A percentile compares a stretch with the other conserved stretches of the same genome.
Evolutionary conservation across 2,888 invertebrate genomes (phyloP).

Genomic region (Sisyra nigra): DNA sequence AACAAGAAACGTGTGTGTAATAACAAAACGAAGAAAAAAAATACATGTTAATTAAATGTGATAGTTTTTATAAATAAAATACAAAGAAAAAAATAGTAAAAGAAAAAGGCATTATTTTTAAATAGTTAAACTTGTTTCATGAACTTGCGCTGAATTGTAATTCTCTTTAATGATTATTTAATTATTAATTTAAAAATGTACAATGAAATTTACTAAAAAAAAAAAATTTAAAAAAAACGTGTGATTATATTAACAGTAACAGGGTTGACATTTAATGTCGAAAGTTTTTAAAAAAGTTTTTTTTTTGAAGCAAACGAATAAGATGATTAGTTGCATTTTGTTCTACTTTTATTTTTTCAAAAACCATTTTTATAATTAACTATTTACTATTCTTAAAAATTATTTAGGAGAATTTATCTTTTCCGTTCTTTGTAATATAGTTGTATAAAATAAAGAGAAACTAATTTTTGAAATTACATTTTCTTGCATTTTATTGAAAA

Average conservation of each 20-base stretch:
- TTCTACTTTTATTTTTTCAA: conserved; percentile 1
- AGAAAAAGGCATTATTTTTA: too few relatives aligned
- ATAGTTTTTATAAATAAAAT: too few relatives aligned
- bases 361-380: conserved; percentile 1
- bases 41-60: neutral
- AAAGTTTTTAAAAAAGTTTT: conserved; percentile 2
- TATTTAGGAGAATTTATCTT: conserved; percentile 7
- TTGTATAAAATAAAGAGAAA: conserved; percentile 7
- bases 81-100: too few relatives aligned
- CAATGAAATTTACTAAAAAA: neutral
- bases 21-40: too few relatives aligned
- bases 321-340: conserved; percentile 1
- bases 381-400: conserved; percentile 7
- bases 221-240: neutral
- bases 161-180: neutral
- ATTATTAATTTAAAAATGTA: neutral
- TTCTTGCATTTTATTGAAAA: too few relatives aligned
- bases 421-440: conserved; percentile 7
- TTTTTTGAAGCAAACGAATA: neutral
- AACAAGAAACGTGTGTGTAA: neutral
- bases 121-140: conserved; percentile 4
- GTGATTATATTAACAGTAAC: neutral
- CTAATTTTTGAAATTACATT: conserved; percentile 7
- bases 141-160: conserved; percentile 6
- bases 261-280: conserved; percentile 4